phyloP scores from a whole-genome alignment of 2,113 vertebrate genomes.

The Ictidomys tridecemlineatus region DNA sequence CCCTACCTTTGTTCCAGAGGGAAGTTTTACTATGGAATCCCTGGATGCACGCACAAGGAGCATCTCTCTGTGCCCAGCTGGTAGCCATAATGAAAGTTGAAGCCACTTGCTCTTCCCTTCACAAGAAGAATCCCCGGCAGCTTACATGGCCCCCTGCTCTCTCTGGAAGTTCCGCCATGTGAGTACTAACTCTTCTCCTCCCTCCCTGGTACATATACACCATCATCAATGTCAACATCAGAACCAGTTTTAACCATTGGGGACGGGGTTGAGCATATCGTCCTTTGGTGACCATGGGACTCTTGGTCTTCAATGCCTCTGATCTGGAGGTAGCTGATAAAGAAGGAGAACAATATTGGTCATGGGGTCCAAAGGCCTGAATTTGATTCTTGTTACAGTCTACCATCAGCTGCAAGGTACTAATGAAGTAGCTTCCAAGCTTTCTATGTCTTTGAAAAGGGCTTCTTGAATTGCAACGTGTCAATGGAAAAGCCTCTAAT shows the following conservation, averaged over 20 bases:
- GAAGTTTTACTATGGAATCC: background rate
- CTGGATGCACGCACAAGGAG: fast-evolving
- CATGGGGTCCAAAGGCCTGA: background rate
- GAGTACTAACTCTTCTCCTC: background rate
- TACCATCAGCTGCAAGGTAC: background rate
- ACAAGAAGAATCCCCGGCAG: too few species aligned
- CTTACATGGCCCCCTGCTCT: background rate
- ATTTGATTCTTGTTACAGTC: background rate
- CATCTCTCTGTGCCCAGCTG: fast-evolving
- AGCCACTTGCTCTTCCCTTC: background rate
- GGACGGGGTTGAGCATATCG: background rate
- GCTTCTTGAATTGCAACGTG: background rate
- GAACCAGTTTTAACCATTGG: background rate
- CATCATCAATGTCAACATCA: background rate
- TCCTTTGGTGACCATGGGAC: background rate
- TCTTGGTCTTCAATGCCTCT: background rate
- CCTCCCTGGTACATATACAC: background rate
- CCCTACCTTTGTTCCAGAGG: background rate
- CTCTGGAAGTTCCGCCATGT: background rate
- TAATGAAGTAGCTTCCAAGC: background rate
- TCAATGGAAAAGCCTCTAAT: background rate
- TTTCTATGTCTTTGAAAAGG: background rate
- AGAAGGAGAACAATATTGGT: background rate
- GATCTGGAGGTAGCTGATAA: too few species aligned
- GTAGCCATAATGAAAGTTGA: background rate